A percentile compares a stretch with the other conserved stretches of the same genome.
Evolutionary conservation across 2,797 vertebrate genomes (phyloP).

Genomic region (Acanthis flammea): DNA sequence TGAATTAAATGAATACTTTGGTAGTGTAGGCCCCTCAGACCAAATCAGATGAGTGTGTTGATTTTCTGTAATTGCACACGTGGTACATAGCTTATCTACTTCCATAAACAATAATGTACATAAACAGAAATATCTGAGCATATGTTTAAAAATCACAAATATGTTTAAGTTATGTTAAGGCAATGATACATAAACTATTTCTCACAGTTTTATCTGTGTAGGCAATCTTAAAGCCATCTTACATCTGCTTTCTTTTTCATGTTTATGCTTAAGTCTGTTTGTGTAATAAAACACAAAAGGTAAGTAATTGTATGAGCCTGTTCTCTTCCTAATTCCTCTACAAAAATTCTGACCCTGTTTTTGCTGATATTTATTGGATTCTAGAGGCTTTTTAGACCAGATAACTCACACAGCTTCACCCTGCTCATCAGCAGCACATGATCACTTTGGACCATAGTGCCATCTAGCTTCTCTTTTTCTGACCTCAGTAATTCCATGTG

Average conservation of each 20-base stretch:
- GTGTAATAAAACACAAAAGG: not conserved
- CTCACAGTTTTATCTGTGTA: not conserved
- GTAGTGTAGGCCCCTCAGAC: not conserved
- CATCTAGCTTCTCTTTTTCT: slow-evolving; percentile 66
- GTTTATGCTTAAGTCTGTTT: not conserved
- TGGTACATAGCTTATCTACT: not conserved
- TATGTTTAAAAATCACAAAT: not conserved
- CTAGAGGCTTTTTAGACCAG: not conserved
- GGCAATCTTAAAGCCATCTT: not conserved
- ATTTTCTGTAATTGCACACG: not conserved
- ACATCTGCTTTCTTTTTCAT: not conserved
- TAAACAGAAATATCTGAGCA: not conserved
- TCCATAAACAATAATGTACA: not conserved
- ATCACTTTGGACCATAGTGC: slow-evolving; percentile 57
- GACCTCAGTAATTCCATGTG: not conserved
- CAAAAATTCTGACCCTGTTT: not conserved
- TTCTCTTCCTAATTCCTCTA: not conserved
- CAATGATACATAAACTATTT: not conserved
- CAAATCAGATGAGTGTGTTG: not conserved
- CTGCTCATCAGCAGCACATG: not conserved
- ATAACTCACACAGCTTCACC: not conserved
- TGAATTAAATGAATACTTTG: not conserved
- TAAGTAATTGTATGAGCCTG: not conserved
- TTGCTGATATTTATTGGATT: not conserved
- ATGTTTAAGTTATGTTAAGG: not conserved